These are phyloP conservation scores for Antheraea mylitta DNA, from an alignment of 1,140 invertebrate species.

Conservation along the genomic window DNA sequence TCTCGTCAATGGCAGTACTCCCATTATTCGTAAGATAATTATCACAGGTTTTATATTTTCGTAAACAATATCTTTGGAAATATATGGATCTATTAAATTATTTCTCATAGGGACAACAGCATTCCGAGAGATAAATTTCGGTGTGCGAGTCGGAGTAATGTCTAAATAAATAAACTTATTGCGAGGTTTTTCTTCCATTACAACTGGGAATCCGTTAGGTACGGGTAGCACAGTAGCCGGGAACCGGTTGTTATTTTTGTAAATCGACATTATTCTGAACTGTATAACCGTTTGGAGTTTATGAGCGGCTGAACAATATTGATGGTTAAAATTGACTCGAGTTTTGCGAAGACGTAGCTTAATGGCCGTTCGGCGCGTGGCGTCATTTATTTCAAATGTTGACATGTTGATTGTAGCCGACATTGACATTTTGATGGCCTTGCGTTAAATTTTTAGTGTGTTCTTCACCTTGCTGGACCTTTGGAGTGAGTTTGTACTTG, in stretches of 20 bases:
- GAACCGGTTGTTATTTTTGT: conserved; percentile 51
- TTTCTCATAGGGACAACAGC: conserved; percentile 51
- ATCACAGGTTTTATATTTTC: conserved; percentile 81
- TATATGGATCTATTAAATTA: conserved; percentile 54
- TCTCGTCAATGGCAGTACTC: conserved; percentile 80
- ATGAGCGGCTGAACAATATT: conserved; percentile 14
- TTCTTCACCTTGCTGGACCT: conserved; percentile 62
- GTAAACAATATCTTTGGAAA: conserved; percentile 79
- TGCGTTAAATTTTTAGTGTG: conserved; percentile 59
- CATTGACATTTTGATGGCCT: conserved; percentile 46
- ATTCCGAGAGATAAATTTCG: conserved; percentile 44
- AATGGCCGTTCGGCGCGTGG: conserved; percentile 31
- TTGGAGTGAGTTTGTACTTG: conserved; percentile 10
- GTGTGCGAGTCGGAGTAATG: conserved; percentile 52
- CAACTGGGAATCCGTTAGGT: conserved; percentile 54
- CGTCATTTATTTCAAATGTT: conserved; percentile 54
- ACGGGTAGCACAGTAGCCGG: conserved; percentile 37
- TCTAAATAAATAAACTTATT: conserved; percentile 64
- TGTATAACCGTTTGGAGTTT: conserved; percentile 13
- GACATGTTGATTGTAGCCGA: conserved; percentile 62
- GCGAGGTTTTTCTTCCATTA: conserved; percentile 53
- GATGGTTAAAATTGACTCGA: conserved; percentile 22
- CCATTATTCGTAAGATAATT: conserved; percentile 78
- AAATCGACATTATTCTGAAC: conserved; percentile 48
- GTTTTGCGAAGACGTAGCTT: conserved; percentile 29